Base-by-base conservation (phyloP, 2,888 invertebrate species). In the Drosophila setosimentum region DNA sequence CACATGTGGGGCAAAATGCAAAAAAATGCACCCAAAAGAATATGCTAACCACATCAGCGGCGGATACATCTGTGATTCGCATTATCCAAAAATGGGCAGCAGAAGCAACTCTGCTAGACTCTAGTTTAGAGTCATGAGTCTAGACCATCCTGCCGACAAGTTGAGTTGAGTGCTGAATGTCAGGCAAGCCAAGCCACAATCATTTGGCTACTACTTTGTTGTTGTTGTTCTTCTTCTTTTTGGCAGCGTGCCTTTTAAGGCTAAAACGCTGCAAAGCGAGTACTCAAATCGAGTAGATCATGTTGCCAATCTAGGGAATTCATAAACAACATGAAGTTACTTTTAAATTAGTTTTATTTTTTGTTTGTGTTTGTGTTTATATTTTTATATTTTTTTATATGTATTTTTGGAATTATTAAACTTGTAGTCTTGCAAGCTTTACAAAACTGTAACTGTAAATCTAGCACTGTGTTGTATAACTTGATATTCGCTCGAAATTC, bases 1-100 rank as follows among this genome's bases (percentile, higher is more conserved):
- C 83, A 83, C 79, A 83, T 77, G 68, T 87, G 86, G 84, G 84
- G 58, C 86, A 87, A 78, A 42, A 79, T 79, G 68, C 73, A 68
- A 80, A 40, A n/a, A 33, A 67, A 37, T 67, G 58, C 24, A 58
- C 37, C 78, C 70, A 78, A 70, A 67, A 75, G 16, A 21, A 32
- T 58, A 74, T 74, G 74, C 70, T 75, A 75, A 75, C 51, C 18
- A 57, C 18, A 30, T 45, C 16, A 48, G 24, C 30, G 51, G 40
- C 21, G 11, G 53, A 13, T 40, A 66, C 75, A 74, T 75, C 76
- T 71, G 33, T 24, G 50, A 66, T 65, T 75, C 74, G 64, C 54
- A 65, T 58, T 21, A n/a, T 21, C 67, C 67, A 24, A 40, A 60
- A 29, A 60, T 51, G 60, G 50, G 11, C 7, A 48, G 49, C 73